phyloP scores from a whole-genome alignment of 2,113 vertebrate species.

The Acanthisitta chloris region DNA sequence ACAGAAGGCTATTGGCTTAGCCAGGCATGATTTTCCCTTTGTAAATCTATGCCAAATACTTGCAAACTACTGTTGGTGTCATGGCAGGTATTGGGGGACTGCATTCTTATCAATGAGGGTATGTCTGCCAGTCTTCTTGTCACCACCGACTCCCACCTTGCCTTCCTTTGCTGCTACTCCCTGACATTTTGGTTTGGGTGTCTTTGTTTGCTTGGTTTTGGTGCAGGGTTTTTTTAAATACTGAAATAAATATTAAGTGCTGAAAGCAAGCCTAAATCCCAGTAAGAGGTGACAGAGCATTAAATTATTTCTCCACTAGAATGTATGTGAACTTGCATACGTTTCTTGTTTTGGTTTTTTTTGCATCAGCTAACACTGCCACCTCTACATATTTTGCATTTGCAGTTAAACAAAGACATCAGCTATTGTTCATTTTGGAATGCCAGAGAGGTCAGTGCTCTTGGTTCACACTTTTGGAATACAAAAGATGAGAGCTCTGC shows the following conservation, averaged over 20 bases:
- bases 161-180: not conserved
- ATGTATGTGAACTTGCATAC: not conserved
- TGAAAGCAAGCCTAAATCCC: not conserved
- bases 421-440: not conserved
- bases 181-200: not conserved
- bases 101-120: not conserved
- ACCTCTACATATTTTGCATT: not conserved
- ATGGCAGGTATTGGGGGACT: not conserved
- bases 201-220: accelerated
- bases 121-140: not conserved
- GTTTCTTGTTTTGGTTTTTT: not conserved
- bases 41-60: not conserved
- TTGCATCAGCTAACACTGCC: not conserved
- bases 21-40: not conserved
- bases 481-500: not conserved
- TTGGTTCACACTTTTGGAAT: not conserved
- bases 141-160: not conserved
- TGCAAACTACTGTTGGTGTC: not conserved
- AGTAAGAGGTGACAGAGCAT: not conserved
- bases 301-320: not conserved
- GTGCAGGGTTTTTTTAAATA: not conserved
- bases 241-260: not conserved
- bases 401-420: not conserved
- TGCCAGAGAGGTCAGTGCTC: not conserved
- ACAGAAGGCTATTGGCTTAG: not conserved